Percentiles rank a stretch among this genome's conserved stretches.
Conservation (phyloP, 2,888 invertebrate genomes). For the Stramonita haemastoma region DNA sequence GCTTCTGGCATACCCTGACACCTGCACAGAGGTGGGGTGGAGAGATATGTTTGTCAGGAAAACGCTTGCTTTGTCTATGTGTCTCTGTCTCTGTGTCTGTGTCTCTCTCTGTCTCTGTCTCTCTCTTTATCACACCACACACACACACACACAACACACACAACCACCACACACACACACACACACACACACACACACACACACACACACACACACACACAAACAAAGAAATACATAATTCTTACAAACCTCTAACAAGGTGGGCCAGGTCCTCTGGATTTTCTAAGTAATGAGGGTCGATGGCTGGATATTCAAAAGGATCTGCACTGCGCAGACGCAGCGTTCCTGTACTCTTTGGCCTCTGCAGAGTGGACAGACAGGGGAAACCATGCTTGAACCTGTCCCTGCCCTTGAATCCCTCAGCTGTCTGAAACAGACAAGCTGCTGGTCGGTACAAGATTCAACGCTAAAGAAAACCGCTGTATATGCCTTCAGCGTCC, state of each 20-base stretch:
- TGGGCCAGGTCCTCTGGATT: slow-evolving; percentile 80
- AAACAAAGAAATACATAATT: not conserved
- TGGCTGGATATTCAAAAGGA: slow-evolving; percentile 87
- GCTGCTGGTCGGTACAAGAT: no score
- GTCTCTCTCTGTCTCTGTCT: no score
- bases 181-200: not conserved
- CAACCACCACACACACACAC: not conserved
- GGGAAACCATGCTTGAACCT: slow-evolving; percentile 64
- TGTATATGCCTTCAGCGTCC: no score
- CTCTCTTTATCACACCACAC: no score
- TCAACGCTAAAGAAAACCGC: not conserved
- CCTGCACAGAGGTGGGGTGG: slow-evolving; percentile 37
- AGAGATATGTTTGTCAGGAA: no score
- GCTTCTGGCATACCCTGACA: slow-evolving; percentile 40
- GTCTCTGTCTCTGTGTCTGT: no score
- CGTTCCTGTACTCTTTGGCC: slow-evolving; percentile 86
- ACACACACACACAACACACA: not conserved
- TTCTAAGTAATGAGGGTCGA: slow-evolving; percentile 92
- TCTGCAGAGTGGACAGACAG: slow-evolving; percentile 41
- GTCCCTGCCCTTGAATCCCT: slow-evolving; percentile 23
- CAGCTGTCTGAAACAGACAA: slow-evolving; percentile 32
- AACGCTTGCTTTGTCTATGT: no score
- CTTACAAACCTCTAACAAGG: slow-evolving; percentile 45
- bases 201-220: slow-evolving; percentile 1
- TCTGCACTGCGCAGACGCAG: slow-evolving; percentile 87